Evolutionary conservation across 2,888 invertebrate genomes (phyloP).

Genomic region (Lithophane leautieri): DNA sequence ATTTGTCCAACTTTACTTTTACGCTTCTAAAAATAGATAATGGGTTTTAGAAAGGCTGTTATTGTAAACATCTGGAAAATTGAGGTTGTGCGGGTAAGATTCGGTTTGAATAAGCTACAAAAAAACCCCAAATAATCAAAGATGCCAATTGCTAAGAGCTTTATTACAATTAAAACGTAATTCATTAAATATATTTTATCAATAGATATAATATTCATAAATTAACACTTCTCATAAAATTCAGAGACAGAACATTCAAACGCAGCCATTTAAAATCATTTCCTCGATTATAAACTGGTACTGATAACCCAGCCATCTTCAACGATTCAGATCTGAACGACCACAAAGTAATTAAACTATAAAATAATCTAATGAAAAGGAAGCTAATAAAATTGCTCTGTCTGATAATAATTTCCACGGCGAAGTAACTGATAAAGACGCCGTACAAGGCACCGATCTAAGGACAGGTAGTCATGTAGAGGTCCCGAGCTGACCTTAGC

Average conservation of each 20-base stretch:
- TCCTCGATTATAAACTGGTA: conserved; percentile 22
- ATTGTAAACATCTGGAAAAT: conserved; percentile 10
- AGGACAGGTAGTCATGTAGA: conserved; percentile 74
- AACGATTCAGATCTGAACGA: conserved; percentile 33
- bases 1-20: conserved; percentile 76
- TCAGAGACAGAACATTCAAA: conserved; percentile 3
- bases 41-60: conserved; percentile 54
- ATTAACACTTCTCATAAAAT: conserved; percentile 4
- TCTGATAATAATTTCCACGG: conserved; percentile 48
- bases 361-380: conserved; percentile 57
- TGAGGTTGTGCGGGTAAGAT: background rate
- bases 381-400: conserved; percentile 47
- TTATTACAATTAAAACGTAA: conserved; percentile 4
- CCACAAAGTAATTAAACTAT: conserved; percentile 43
- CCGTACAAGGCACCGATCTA: conserved; percentile 56
- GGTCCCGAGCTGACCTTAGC: conserved; percentile 71
- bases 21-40: conserved; percentile 65
- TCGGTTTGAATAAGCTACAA: background rate
- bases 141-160: background rate
- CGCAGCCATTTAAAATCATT: conserved; percentile 8
- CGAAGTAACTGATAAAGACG: conserved; percentile 61
- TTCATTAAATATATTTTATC: background rate
- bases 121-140: background rate
- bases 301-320: conserved; percentile 21
- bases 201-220: conserved; percentile 1